Evolutionary conservation across 2,888 invertebrate species (phyloP).

Genomic region (Nephrocerus scutellatus): DNA sequence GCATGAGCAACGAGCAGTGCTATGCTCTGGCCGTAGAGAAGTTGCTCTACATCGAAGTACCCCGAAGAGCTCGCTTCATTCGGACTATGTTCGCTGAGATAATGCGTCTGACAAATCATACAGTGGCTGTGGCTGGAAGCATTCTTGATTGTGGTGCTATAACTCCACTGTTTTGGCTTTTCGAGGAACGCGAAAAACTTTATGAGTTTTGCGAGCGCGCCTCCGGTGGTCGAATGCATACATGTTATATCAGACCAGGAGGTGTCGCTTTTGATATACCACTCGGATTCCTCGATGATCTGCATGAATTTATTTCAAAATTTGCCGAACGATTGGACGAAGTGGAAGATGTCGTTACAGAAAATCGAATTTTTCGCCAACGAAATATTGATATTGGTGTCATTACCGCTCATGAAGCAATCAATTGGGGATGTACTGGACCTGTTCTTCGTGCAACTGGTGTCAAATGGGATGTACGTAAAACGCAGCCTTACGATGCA

Average conservation of each 20-base stretch:
- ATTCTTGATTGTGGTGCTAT: conserved; percentile 78
- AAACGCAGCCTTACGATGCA: conserved; percentile 75
- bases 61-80: conserved; percentile 72
- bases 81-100: conserved; percentile 69
- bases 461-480: conserved; percentile 81
- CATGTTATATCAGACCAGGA: conserved; percentile 74
- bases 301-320: conserved; percentile 61
- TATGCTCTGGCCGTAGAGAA: conserved; percentile 77
- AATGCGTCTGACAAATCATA: conserved; percentile 72
- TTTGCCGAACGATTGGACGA: conserved; percentile 74
- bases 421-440: conserved; percentile 65
- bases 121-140: conserved; percentile 66
- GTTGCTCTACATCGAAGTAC: conserved; percentile 68
- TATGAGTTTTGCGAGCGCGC: conserved; percentile 79
- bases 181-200: conserved; percentile 81
- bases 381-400: conserved; percentile 68
- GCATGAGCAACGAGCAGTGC: conserved; percentile 73
- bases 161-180: conserved; percentile 86
- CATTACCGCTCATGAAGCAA: conserved; percentile 66
- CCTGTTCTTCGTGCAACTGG: conserved; percentile 75
- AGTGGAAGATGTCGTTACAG: conserved; percentile 70
- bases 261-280: conserved; percentile 71
- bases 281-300: conserved; percentile 70
- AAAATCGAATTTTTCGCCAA: conserved; percentile 66
- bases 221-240: conserved; percentile 77